Conservation (phyloP, 2,888 invertebrate genomes). For the Dynastes hyllus region DNA sequence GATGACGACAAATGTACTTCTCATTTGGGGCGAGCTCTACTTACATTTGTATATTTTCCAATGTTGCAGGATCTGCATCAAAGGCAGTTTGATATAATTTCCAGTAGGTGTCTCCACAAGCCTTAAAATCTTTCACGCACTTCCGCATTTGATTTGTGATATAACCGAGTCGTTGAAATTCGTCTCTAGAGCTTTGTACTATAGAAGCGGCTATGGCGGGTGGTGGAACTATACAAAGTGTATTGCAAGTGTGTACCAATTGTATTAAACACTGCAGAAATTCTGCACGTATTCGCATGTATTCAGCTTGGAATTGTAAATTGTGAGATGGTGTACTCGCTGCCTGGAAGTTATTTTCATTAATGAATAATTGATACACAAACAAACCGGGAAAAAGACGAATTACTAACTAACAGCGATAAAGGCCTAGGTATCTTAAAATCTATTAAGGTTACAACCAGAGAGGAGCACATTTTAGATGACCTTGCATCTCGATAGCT, state of each 20-base stretch:
- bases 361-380: too few species aligned
- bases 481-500: too few species aligned
- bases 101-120: conserved; percentile 83
- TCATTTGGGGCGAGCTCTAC: conserved; percentile 49
- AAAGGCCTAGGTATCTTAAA: too few species aligned
- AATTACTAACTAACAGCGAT: too few species aligned
- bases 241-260: conserved; percentile 81
- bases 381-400: too few species aligned
- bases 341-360: conserved; percentile 71
- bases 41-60: conserved; percentile 83
- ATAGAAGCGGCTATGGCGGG: conserved; percentile 92
- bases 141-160: conserved; percentile 86
- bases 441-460: too few species aligned
- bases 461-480: too few species aligned
- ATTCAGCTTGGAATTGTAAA: conserved; percentile 84
- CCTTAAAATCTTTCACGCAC: conserved; percentile 82
- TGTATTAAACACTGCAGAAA: conserved; percentile 81
- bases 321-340: conserved; percentile 79
- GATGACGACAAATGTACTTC: too few species aligned
- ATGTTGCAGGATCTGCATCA: conserved; percentile 87
- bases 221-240: conserved; percentile 91
- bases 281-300: conserved; percentile 82
- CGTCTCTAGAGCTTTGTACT: conserved; percentile 85
- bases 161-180: conserved; percentile 85
- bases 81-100: conserved; percentile 88